Evolutionary conservation across 1,140 invertebrate species (phyloP).

Genomic region (Temnothorax nylanderi): DNA sequence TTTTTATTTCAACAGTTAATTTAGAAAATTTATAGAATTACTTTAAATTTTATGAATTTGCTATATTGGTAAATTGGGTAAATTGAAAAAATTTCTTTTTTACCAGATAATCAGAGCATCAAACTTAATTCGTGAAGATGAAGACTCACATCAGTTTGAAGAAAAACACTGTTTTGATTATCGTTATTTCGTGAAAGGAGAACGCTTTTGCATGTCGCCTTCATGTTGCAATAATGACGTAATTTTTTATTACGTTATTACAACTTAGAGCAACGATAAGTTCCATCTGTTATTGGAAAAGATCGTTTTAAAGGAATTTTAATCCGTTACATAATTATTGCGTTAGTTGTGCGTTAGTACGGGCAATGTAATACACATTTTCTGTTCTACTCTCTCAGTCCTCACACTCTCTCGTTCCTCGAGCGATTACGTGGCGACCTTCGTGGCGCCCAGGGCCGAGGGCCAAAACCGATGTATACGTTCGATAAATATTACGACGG

Average conservation of each 20-base stretch:
- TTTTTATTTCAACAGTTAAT: background rate
- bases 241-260: background rate
- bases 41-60: background rate
- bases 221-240: background rate
- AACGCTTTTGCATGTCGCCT: background rate
- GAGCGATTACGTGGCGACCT: slow-evolving; percentile 77
- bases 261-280: background rate
- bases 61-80: background rate
- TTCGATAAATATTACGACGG: slow-evolving; percentile 73
- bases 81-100: background rate
- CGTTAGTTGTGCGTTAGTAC: background rate
- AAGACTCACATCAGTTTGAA: background rate
- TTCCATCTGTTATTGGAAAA: background rate
- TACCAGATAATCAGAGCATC: background rate
- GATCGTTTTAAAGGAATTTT: background rate
- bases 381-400: slow-evolving; percentile 62
- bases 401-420: slow-evolving; percentile 55
- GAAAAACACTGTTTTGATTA: background rate
- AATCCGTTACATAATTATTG: slow-evolving; percentile 1
- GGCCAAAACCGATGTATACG: slow-evolving; percentile 77
- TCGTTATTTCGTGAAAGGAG: background rate
- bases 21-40: background rate
- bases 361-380: slow-evolving; percentile 9
- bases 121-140: background rate
- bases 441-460: slow-evolving; percentile 78